Conservation (phyloP, 2,797 vertebrate genomes). For the Babyrousa celebensis region DNA sequence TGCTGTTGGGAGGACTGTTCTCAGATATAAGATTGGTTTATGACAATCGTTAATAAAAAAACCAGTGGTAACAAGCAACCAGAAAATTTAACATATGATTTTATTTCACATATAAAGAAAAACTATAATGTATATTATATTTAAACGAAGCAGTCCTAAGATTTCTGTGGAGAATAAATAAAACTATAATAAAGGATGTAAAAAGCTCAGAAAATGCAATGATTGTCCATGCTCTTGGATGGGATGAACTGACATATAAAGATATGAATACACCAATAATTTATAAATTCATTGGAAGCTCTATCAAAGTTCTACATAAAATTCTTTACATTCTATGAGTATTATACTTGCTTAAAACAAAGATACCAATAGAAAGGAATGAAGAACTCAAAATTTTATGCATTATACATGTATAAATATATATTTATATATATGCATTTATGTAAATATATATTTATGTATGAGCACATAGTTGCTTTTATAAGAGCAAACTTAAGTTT, state of each 20-base stretch:
- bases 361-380: background rate
- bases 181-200: background rate
- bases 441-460: background rate
- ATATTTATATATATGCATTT: background rate
- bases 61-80: background rate
- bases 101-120: background rate
- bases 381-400: background rate
- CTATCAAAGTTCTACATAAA: background rate
- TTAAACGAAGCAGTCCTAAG: background rate
- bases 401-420: too few relatives aligned
- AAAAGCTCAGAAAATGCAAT: background rate
- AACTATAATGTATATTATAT: background rate
- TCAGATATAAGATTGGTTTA: background rate
- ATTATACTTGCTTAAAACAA: background rate
- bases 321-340: background rate
- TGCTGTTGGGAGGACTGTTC: background rate
- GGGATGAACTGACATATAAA: background rate
- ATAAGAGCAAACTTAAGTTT: conserved; percentile 25
- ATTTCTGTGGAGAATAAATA: conserved; percentile 10
- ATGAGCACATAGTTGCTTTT: background rate
- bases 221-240: background rate
- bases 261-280: background rate
- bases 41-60: conserved; percentile 25
- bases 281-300: background rate
- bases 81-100: background rate